Evolutionary conservation across 2,888 invertebrate species (phyloP), one percentile per base, ranked within the genome.

Genomic region (Oscheius sp.): DNA sequence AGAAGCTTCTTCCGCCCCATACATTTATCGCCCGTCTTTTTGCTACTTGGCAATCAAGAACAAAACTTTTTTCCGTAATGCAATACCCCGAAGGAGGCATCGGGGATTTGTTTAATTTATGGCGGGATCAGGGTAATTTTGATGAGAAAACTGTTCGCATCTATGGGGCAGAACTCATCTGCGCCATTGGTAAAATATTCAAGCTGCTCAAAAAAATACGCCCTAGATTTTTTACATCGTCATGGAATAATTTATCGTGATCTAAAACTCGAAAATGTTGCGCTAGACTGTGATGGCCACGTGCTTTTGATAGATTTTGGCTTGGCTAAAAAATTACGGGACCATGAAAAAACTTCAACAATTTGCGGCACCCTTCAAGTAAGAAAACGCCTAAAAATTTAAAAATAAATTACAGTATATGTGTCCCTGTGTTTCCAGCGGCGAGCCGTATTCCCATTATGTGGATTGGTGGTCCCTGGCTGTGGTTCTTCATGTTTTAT

Each of bases 401-500:
- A 41, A 29, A 7, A 35, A 35, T 35, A 23, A n/a, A 0, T 72
- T 94, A 73, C 93, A 93, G 89, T 96, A 95, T 90, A 96, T 96
- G 93, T 96, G 96, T 52, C 96, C 96, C 1, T 96, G 96, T 91
- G 92, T 96, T 75, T 89, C 94, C 80, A 91, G 91, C 63, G 91
- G 92, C 9, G 27, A 71, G 16, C 92, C 93, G 2, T 96, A 96
- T 87, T 93, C 93, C 2, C 95, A 95, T 88, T 92, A 94, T 0
- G 94, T 93, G 2, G 96, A 96, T 90, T 96, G 96, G 96, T 96
- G 95, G 95, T 93, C 95, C 9, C 91, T 96, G 21, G 96, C 96
- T 3, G 85, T 87, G 5, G 74, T 85, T 9, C 68, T 84, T 12
- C 86, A 85, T 74, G 76, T 87, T 25, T 72, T 87, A 18, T 72